Percentiles rank a stretch among this genome's conserved stretches.
These are phyloP conservation scores for Peromyscus aztecus DNA, from an alignment of 2,797 vertebrate species.

Conservation along the genomic window DNA sequence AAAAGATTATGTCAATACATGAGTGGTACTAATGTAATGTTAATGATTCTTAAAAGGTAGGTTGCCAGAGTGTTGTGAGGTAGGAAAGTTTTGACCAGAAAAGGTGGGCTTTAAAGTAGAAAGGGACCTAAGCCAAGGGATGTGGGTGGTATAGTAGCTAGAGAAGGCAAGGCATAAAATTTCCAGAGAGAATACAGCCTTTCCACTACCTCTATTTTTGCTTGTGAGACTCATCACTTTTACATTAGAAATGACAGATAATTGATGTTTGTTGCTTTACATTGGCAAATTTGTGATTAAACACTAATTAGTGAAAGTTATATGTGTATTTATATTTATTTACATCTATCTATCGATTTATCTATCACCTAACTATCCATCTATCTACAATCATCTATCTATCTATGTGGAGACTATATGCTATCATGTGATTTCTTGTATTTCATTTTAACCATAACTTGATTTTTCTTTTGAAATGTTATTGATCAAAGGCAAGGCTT, in stretches of 20 bases:
- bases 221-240: neutral
- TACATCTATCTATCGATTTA: neutral
- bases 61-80: neutral
- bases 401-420: neutral
- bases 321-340: neutral
- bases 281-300: neutral
- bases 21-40: neutral
- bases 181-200: neutral
- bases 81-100: neutral
- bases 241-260: neutral
- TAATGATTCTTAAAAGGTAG: neutral
- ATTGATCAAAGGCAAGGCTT: neutral
- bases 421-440: neutral
- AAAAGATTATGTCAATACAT: neutral
- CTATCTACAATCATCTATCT: too few relatives aligned
- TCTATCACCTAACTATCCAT: too few relatives aligned
- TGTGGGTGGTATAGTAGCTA: neutral
- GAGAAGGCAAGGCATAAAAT: neutral
- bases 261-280: neutral
- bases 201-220: neutral
- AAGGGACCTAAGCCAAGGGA: neutral
- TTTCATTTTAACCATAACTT: constrained; percentile 6
- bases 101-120: neutral
- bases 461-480: neutral
- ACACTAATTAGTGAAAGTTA: neutral